These are phyloP conservation scores for Trissolcus brochymenae DNA, from an alignment of 2,888 invertebrate genomes.

Conservation along the genomic window DNA sequence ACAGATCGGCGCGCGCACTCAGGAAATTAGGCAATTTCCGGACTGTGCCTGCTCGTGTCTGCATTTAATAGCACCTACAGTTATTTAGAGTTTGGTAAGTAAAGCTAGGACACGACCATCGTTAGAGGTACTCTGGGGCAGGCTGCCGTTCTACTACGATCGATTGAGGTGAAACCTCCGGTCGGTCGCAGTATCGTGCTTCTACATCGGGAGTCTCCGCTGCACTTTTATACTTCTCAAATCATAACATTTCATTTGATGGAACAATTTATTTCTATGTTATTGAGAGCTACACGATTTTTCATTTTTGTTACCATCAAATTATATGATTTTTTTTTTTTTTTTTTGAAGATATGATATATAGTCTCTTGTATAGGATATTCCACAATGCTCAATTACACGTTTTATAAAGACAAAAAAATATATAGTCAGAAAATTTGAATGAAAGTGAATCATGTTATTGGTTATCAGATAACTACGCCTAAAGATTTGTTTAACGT, in stretches of 20 bases:
- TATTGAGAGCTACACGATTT: no score
- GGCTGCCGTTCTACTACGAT: slow-evolving; percentile 63
- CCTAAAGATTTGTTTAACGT: no score
- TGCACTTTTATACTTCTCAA: slow-evolving; percentile 33
- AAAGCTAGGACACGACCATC: slow-evolving; percentile 63
- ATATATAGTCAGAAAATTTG: no score
- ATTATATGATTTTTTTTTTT: no score
- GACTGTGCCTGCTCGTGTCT: slow-evolving; percentile 74
- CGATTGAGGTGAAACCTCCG: slow-evolving; percentile 64
- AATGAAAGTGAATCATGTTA: no score
- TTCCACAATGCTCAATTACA: no score
- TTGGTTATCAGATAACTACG: no score
- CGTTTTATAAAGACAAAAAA: no score
- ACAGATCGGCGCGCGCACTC: slow-evolving; percentile 76
- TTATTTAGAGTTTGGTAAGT: slow-evolving; percentile 66
- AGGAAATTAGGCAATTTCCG: slow-evolving; percentile 77
- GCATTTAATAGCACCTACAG: slow-evolving; percentile 73
- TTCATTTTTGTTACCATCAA: no score
- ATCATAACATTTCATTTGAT: slow-evolving; percentile 22
- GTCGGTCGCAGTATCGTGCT: slow-evolving; percentile 54
- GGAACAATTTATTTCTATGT: slow-evolving; percentile 9
- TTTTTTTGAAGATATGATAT: no score
- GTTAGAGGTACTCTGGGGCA: slow-evolving; percentile 59
- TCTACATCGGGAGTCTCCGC: slow-evolving; percentile 46
- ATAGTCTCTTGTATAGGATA: no score